Conservation (phyloP, 64 coral and sea anemone species). For the Pachyseris speciosa region DNA sequence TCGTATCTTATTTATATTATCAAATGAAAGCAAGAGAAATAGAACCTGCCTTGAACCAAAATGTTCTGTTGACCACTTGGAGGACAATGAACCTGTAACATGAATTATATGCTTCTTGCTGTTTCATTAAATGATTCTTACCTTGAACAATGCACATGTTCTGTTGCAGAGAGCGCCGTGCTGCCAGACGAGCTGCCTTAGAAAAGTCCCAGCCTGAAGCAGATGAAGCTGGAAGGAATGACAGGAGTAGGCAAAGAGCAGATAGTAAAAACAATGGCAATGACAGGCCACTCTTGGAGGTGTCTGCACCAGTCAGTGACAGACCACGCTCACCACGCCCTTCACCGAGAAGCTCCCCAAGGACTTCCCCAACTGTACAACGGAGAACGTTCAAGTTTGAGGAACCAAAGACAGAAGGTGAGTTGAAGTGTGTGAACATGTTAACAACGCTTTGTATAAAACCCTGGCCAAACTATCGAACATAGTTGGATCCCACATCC, state of each 20-base stretch:
- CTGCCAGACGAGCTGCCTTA: constrained; percentile 67
- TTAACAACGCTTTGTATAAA: not conserved
- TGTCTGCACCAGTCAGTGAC: constrained; percentile 26
- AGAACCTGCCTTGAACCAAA: too few species aligned
- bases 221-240: not conserved
- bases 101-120: too few species aligned
- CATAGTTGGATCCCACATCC: too few species aligned
- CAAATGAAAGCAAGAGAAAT: too few species aligned
- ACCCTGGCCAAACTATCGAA: too few species aligned
- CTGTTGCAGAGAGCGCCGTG: constrained; percentile 51
- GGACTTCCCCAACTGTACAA: constrained; percentile 47
- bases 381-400: constrained; percentile 75
- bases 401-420: constrained; percentile 70
- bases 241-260: not conserved
- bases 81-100: too few species aligned
- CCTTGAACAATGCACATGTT: not conserved
- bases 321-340: constrained; percentile 60
- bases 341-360: constrained; percentile 65
- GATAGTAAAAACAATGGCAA: constrained; percentile 36
- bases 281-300: constrained; percentile 14
- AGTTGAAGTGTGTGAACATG: not conserved
- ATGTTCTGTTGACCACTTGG: too few species aligned
- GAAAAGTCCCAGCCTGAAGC: constrained; percentile 10
- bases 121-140: too few species aligned
- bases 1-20: too few species aligned